A percentile compares a stretch with the other conserved stretches of the same genome.
These are phyloP conservation scores for Cyanistes caeruleus DNA, from an alignment of 2,113 vertebrate genomes.

Conservation along the genomic window DNA sequence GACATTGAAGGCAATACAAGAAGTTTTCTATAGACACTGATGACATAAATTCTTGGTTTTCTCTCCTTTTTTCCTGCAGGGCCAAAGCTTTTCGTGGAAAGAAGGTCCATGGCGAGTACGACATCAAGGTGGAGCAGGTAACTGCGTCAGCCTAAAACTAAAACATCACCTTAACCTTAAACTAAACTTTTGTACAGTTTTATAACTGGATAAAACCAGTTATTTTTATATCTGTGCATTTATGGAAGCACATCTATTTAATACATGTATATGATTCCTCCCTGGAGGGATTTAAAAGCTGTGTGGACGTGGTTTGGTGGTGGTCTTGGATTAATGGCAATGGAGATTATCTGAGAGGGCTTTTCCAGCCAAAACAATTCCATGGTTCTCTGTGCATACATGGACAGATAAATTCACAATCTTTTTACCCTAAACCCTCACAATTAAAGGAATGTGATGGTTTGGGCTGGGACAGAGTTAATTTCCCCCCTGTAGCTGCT, in stretches of 20 bases:
- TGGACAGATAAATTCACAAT: background rate
- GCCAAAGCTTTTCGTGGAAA: constrained; percentile 93
- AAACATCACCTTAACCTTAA: too few species aligned
- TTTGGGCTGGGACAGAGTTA: background rate
- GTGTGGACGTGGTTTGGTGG: background rate
- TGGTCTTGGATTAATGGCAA: background rate
- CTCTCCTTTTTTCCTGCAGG: constrained; percentile 74
- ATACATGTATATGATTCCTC: background rate
- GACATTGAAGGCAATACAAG: background rate
- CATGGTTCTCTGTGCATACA: fast-evolving
- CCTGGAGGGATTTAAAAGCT: background rate
- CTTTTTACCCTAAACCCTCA: background rate
- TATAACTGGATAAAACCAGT: too few species aligned
- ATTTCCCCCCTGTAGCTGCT: background rate
- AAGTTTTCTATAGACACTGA: background rate
- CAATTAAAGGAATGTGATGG: background rate
- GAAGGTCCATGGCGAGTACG: constrained; percentile 92
- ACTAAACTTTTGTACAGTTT: too few species aligned
- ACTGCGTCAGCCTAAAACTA: background rate
- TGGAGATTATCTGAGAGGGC: background rate
- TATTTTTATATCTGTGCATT: background rate
- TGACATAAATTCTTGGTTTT: background rate
- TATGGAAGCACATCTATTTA: background rate
- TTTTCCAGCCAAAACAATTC: background rate
- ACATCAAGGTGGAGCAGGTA: constrained; percentile 98